Evolutionary conservation across 2,888 invertebrate genomes (phyloP).

Genomic region (Zaprionus lineosus): DNA sequence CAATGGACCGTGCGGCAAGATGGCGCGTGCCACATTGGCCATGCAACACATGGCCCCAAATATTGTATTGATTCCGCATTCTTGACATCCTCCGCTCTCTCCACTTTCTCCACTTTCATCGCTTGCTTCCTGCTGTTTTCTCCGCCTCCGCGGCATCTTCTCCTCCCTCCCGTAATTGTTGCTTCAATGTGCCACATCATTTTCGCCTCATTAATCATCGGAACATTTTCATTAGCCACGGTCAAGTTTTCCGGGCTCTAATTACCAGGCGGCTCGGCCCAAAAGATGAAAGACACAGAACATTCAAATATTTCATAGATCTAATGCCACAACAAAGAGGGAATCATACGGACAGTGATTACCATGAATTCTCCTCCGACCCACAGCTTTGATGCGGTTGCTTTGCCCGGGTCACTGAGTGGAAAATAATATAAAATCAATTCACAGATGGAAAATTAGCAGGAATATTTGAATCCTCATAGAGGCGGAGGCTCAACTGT

Average conservation of each 20-base stretch:
- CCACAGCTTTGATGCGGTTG: constrained; percentile 1
- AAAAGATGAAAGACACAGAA: constrained; percentile 32
- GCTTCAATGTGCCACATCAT: constrained; percentile 72
- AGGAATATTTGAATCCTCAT: background rate
- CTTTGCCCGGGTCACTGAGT: constrained; percentile 13
- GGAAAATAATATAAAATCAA: constrained; percentile 42
- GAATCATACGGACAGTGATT: constrained; percentile 15
- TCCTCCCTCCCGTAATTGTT: constrained; percentile 43
- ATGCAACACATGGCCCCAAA: constrained; percentile 63
- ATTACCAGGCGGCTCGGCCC: constrained; percentile 19
- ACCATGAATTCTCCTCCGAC: background rate
- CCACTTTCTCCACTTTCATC: no score
- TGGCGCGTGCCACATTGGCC: constrained; percentile 25
- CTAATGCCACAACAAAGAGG: constrained; percentile 42
- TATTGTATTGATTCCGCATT: constrained; percentile 40
- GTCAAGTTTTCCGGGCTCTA: constrained; percentile 27
- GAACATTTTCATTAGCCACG: constrained; percentile 61
- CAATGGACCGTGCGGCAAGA: constrained; percentile 27
- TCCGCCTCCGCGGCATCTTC: no score
- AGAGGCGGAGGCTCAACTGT: no score
- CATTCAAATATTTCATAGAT: constrained; percentile 42
- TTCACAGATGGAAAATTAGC: background rate
- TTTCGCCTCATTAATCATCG: constrained; percentile 73
- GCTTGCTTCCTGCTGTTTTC: no score
- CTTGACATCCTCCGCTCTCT: background rate